Evolutionary conservation across 2,113 vertebrate species (phyloP), one percentile per base, ranked within the genome.

Genomic region (Ammodytes marinus): DNA sequence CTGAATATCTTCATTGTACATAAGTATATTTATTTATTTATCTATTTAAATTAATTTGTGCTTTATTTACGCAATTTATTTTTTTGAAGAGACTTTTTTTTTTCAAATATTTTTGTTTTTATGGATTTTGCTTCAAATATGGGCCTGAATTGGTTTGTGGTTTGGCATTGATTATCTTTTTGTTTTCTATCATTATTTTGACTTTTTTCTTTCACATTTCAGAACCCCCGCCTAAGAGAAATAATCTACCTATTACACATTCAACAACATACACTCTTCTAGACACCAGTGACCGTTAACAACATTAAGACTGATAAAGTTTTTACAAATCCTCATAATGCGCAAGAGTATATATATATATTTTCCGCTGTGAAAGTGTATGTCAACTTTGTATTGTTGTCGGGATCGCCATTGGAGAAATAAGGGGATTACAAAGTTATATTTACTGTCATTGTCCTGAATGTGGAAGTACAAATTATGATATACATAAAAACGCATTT

Each of bases 1-100:
- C 75, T 75, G 74, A 77, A 83, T 84, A 40, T 82, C 55, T 81
- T 86, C 60, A 70, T 77, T 92, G 91, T 92, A 90, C 68, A 92
- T 86, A 84, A 66, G 45, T 87, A 68, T 86, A 86, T 88, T 89
- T 91, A 92, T 91, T 90, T 90, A 83, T 89, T 84, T 78, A 88
- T 86, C 4, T 68, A 79, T 82, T 82, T 86, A 55, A 57, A 75
- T 78, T 70, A 3, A 84, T 87, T 84, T 88, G 69, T 88, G 84
- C 84, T 73, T 86, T 70, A 69, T 84, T 82, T 63, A 65, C 13
- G 17, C 53, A 78, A 60, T 91, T 79, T 89, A 91, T 89, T 91
- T 91, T 27, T 89, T 90, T 86, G 70, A 70, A 80, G 59, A 83
- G 68, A 69, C 43, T 59, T 84, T 74, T 27, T 27, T 27, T 27